Evolutionary conservation across 2,113 vertebrate genomes (phyloP).

Genomic region (Hippocampus zosterae): DNA sequence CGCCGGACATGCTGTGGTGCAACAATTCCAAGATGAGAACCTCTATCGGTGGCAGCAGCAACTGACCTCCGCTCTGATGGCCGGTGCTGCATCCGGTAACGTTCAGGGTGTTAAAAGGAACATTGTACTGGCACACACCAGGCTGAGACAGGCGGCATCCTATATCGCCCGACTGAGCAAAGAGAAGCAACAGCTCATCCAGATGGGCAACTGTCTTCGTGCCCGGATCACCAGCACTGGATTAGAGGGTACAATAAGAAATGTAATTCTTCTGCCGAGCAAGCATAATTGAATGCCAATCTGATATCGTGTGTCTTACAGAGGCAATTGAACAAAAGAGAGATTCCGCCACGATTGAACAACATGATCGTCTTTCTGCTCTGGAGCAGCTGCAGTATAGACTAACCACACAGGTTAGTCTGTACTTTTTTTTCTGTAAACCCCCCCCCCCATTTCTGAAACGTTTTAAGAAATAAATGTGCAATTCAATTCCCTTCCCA

Average conservation of each 20-base stretch:
- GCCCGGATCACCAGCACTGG: constrained; percentile 59
- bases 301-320: constrained; percentile 7
- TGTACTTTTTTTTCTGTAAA: background rate
- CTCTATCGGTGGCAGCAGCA: constrained; percentile 43
- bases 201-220: constrained; percentile 81
- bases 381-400: constrained; percentile 73
- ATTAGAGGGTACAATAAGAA: constrained; percentile 58
- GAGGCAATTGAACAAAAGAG: constrained; percentile 18
- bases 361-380: constrained; percentile 53
- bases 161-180: constrained; percentile 72
- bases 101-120: background rate
- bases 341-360: constrained; percentile 31
- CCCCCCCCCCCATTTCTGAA: no score
- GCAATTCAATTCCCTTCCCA: no score
- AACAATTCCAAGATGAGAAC: constrained; percentile 47
- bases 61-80: constrained; percentile 15
- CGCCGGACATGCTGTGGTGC: constrained; percentile 29
- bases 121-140: constrained; percentile 49
- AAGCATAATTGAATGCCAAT: background rate
- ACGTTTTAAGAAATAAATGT: no score
- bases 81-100: background rate
- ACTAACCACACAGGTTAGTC: constrained; percentile 74
- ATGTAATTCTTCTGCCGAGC: background rate
- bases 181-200: constrained; percentile 83
- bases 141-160: constrained; percentile 74